A percentile compares a stretch with the other conserved stretches of the same genome.
Conservation (phyloP, 2,797 vertebrate genomes). For the Lutjanus argentimaculatus region DNA sequence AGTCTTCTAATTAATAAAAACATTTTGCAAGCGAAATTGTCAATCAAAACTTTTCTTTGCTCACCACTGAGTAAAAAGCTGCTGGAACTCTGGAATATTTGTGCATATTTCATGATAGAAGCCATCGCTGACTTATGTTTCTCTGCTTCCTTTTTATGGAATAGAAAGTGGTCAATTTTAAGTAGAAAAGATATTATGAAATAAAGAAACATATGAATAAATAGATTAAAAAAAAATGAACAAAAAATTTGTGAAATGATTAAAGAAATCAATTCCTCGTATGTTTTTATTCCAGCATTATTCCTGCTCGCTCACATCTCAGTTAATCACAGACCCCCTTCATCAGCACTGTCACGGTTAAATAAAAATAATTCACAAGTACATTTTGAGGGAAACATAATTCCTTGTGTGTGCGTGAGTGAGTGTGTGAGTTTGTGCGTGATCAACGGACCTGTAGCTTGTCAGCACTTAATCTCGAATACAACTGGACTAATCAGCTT, state of each 20-base stretch:
- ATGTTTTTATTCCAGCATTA: background rate
- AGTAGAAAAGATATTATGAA: background rate
- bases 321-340: background rate
- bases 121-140: background rate
- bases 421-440: no score
- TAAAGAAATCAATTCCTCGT: no score
- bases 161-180: no score
- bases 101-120: constrained; percentile 2
- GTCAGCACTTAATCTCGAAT: no score
- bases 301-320: background rate
- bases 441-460: no score
- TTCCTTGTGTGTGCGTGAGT: no score
- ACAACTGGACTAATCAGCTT: no score
- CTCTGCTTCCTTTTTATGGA: no score
- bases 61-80: background rate
- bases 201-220: background rate
- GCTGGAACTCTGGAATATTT: background rate
- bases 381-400: no score
- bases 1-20: constrained; percentile 22
- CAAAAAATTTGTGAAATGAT: no score
- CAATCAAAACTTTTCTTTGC: background rate
- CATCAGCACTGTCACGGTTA: no score
- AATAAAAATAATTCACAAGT: no score
- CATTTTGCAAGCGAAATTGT: constrained; percentile 3
- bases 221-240: background rate